These are phyloP conservation scores for Pseudococcus jackbeardsleyi DNA, from an alignment of 2,888 invertebrate genomes.

Conservation along the genomic window DNA sequence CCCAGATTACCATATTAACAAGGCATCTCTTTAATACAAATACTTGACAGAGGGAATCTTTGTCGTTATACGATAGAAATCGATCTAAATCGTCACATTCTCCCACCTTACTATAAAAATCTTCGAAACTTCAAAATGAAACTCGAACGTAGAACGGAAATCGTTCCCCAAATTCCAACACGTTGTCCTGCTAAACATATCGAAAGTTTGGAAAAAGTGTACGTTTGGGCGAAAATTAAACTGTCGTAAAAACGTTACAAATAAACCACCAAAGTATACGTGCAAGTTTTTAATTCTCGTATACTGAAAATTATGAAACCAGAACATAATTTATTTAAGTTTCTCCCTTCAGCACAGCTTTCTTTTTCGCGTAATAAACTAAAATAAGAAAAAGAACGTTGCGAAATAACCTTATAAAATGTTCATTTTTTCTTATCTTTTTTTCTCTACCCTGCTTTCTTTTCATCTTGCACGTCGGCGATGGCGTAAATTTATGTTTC, in stretches of 20 bases:
- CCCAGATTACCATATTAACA: slow-evolving; percentile 46
- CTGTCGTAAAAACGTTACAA: slow-evolving; percentile 2
- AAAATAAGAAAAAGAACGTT: slow-evolving; percentile 34
- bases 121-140: background rate
- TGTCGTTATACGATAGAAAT: background rate
- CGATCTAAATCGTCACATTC: background rate
- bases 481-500: slow-evolving; percentile 40
- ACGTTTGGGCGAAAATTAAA: no score
- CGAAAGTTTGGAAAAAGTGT: no score
- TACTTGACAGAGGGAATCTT: background rate
- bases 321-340: slow-evolving; percentile 48
- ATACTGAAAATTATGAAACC: slow-evolving; percentile 49
- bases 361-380: slow-evolving; percentile 29
- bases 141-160: background rate
- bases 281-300: slow-evolving; percentile 43
- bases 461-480: background rate
- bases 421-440: slow-evolving; percentile 52
- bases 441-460: background rate
- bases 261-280: slow-evolving; percentile 35
- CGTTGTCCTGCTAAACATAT: no score
- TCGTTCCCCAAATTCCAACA: background rate
- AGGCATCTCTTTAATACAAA: slow-evolving; percentile 3
- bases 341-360: slow-evolving; percentile 27
- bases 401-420: slow-evolving; percentile 43
- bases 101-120: background rate